Base-by-base conservation (phyloP, 64 coral and sea anemone genomes). In the Platygyra sinensis region DNA sequence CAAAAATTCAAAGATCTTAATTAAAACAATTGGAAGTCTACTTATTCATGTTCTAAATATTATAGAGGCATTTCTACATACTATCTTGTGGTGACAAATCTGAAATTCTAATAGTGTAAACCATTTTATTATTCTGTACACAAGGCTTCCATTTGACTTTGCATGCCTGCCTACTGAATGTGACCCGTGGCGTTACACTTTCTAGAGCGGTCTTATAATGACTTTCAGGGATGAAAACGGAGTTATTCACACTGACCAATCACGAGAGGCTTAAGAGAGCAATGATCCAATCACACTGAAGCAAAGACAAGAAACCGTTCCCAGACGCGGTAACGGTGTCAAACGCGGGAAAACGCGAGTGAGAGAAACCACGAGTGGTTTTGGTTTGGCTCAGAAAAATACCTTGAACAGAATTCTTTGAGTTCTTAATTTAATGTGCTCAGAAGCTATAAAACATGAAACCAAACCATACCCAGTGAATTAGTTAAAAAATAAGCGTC, bases 11-110 rank as follows among this genome's bases (percentile, higher is more conserved):
- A 27, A 61, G 30, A 11, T 50, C 24, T 22, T 22, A 27, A 69
- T 22, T 22, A 27, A 69, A 71, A 84, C 80, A 49, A 32, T 84
- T 84, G 25, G 13, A 67, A 67, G 62, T 11, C 62, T 64, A 84
- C 61, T 50, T 25, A 84, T 84, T 84, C 62, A 84, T 69, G 36
- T 64, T 64, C 57, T 61, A 79, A 79, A 52, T 79, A 79, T 55
- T 52, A 52, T 55, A 60, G 25, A 28, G 76, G 5, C n/a, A 18
- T 78, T 54, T 24, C 49, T 52, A 78, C 20, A 82, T 63, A 19
- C 31, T 36, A 57, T 20, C 57, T 82, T 64, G 19, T 63, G 25
- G 55, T 82, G 63, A 82, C 27, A 82, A 18, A 63, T 82, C 28
- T 64, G 19, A 30, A 64, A 62, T 82, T n/a, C 22, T 28, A 80